Evolutionary conservation across 2,797 vertebrate species (phyloP).

Genomic region (Holocentrus rufus): DNA sequence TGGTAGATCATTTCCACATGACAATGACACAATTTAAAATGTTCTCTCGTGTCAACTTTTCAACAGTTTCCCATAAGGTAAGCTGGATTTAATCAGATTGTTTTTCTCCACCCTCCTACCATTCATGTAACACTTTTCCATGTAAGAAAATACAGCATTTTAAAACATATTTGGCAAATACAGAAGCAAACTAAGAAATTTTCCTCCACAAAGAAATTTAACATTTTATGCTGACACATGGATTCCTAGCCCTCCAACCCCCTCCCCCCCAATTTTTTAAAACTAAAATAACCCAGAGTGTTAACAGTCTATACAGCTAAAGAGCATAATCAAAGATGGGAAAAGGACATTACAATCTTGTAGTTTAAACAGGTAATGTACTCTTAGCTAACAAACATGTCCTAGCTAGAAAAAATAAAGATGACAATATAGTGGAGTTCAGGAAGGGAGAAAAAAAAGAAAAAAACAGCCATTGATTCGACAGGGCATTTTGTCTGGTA

Average conservation of each 20-base stretch:
- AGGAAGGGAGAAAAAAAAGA: constrained; percentile 28
- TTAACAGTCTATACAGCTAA: constrained; percentile 83
- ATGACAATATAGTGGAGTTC: constrained; percentile 45
- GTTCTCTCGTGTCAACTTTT: constrained; percentile 75
- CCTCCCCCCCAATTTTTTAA: constrained; percentile 53
- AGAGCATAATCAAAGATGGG: constrained; percentile 64
- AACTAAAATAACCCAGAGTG: constrained; percentile 77
- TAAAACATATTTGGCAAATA: constrained; percentile 85
- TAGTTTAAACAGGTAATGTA: constrained; percentile 64
- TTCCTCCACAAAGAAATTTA: constrained; percentile 77
- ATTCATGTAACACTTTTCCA: constrained; percentile 82
- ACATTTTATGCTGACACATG: constrained; percentile 74
- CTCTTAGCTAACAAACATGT: constrained; percentile 60
- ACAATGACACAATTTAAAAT: constrained; percentile 81
- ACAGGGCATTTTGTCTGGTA: constrained; percentile 58
- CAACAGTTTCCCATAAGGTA: constrained; percentile 72
- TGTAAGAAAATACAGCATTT: constrained; percentile 86
- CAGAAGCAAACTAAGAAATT: constrained; percentile 81
- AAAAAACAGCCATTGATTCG: constrained; percentile 50
- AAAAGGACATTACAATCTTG: constrained; percentile 71
- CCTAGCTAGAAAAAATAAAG: constrained; percentile 67
- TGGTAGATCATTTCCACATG: constrained; percentile 84
- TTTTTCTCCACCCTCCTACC: constrained; percentile 64
- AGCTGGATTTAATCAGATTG: constrained; percentile 69
- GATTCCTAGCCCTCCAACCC: constrained; percentile 67